phyloP scores from a whole-genome alignment of 2,113 vertebrate genomes.

The Willisornis vidua region DNA sequence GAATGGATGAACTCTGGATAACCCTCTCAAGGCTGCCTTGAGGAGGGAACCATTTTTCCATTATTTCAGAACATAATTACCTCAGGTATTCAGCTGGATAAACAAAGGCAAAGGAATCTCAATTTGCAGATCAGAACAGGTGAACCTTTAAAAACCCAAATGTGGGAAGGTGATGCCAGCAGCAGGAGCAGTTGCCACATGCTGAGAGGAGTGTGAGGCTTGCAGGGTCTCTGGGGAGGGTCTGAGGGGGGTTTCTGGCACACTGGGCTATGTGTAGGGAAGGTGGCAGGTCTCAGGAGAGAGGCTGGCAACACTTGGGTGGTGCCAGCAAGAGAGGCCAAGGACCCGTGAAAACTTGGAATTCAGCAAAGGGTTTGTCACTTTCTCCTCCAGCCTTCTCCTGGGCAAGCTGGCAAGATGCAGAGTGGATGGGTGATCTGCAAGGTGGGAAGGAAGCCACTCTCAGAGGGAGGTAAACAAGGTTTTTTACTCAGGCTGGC shows the following conservation, averaged over 20 bases:
- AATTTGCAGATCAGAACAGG: neutral
- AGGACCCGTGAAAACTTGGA: accelerated
- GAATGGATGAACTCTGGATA: neutral
- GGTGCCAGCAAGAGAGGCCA: neutral
- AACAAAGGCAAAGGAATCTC: neutral
- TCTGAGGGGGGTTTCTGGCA: neutral
- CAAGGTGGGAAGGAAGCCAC: neutral
- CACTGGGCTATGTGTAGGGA: neutral
- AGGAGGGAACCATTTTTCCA: neutral
- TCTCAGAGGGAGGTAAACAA: neutral
- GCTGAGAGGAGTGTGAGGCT: neutral
- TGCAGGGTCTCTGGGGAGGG: no score
- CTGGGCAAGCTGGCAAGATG: neutral
- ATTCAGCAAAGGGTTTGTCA: neutral
- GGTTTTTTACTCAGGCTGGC: neutral
- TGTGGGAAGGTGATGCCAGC: neutral
- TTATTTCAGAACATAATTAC: neutral
- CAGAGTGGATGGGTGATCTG: neutral
- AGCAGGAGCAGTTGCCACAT: neutral
- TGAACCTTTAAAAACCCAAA: neutral
- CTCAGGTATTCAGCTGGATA: neutral
- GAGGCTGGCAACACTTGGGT: neutral
- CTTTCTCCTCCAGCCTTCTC: neutral
- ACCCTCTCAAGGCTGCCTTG: neutral
- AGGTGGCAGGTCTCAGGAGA: neutral